These are phyloP conservation scores for Latrodectus elegans DNA, from an alignment of 2,888 invertebrate species.

Conservation along the genomic window DNA sequence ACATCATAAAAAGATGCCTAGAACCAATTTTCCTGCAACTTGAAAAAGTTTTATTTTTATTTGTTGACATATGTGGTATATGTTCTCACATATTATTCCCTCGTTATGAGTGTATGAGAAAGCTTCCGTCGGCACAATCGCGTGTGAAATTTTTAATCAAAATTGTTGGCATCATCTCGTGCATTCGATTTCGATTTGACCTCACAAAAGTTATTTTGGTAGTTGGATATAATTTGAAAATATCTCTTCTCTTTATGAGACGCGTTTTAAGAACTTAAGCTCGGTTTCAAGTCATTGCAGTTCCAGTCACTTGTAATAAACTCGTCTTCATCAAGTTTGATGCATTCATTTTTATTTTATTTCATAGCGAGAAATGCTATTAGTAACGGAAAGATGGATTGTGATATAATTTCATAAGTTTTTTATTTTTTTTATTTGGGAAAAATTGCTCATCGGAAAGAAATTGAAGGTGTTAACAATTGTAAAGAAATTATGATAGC, in stretches of 20 bases:
- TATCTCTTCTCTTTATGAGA: not conserved
- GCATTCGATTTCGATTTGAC: not conserved
- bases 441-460: too few relatives aligned
- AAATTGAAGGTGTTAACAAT: too few relatives aligned
- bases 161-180: not conserved
- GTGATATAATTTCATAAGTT: too few relatives aligned
- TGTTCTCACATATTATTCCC: slow-evolving; percentile 46
- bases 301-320: too few relatives aligned
- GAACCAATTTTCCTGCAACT: not conserved
- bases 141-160: slow-evolving; percentile 56
- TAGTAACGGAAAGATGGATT: too few relatives aligned
- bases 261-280: not conserved
- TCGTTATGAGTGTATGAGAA: slow-evolving; percentile 63
- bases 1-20: slow-evolving; percentile 4
- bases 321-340: too few relatives aligned
- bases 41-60: not conserved
- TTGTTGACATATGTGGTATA: slow-evolving; percentile 3
- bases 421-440: too few relatives aligned
- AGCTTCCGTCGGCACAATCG: slow-evolving; percentile 46
- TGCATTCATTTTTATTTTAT: too few relatives aligned
- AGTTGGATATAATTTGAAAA: not conserved
- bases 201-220: not conserved
- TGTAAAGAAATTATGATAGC: too few relatives aligned
- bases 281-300: too few relatives aligned
- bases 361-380: too few relatives aligned